Percentiles rank a stretch among this genome's conserved stretches.
phyloP scores from a whole-genome alignment of 2,888 invertebrate genomes.

The Tuta absoluta region DNA sequence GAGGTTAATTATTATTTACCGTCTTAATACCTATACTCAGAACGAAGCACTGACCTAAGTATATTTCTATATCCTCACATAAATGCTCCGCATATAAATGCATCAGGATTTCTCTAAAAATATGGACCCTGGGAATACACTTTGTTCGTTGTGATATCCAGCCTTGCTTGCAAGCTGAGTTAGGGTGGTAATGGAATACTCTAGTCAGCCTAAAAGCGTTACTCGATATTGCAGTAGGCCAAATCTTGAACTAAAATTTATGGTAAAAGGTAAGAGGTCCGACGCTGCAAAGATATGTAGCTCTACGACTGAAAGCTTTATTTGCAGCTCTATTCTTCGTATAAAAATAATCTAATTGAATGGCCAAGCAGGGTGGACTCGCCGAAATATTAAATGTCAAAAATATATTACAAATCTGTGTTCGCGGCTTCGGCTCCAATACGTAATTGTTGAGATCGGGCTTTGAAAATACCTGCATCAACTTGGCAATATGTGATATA shows the following conservation, averaged over 20 bases:
- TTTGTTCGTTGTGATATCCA: background rate
- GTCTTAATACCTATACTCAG: background rate
- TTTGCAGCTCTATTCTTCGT: too few species aligned
- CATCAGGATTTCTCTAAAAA: background rate
- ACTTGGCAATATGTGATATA: too few species aligned
- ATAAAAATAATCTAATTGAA: too few species aligned
- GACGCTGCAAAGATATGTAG: background rate
- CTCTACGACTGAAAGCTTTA: too few species aligned
- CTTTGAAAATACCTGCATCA: too few species aligned
- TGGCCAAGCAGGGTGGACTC: too few species aligned
- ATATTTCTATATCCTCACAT: background rate
- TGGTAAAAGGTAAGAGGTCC: background rate
- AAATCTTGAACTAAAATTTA: background rate
- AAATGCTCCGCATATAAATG: background rate
- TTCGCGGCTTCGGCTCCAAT: too few species aligned
- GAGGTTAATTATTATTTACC: too few species aligned
- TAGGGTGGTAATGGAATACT: background rate
- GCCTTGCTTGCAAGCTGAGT: background rate
- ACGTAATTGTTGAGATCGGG: too few species aligned
- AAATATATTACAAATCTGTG: too few species aligned
- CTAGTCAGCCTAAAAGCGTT: constrained; percentile 13
- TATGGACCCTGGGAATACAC: background rate
- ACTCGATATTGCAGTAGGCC: background rate
- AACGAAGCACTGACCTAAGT: background rate
- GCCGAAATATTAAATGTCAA: too few species aligned